A percentile compares a stretch with the other conserved stretches of the same genome.
Conservation (phyloP, 2,797 vertebrate genomes). For the Platyrinchus mystaceus region DNA sequence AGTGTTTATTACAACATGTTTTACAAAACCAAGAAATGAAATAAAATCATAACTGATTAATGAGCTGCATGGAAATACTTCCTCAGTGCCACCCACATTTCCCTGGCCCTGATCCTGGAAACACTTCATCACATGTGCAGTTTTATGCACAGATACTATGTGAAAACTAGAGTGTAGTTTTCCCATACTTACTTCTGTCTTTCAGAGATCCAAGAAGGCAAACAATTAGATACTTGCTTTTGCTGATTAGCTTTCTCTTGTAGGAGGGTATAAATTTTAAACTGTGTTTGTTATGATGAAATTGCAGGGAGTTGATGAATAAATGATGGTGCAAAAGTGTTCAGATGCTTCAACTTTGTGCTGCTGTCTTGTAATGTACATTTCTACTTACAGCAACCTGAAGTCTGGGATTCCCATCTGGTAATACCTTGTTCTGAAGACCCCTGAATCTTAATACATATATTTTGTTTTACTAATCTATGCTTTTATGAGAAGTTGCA, state of each 20-base stretch:
- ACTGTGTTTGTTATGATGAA: background rate
- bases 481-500: background rate
- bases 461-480: background rate
- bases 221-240: background rate
- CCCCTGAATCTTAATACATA: background rate
- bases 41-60: conserved; percentile 64
- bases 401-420: background rate
- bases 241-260: background rate
- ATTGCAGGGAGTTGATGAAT: background rate
- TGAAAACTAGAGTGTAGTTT: conserved; percentile 54
- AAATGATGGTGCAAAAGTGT: background rate
- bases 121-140: conserved; percentile 60
- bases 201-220: conserved; percentile 6
- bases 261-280: background rate
- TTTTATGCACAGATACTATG: conserved; percentile 51
- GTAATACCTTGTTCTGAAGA: background rate
- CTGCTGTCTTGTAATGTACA: background rate
- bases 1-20: conserved; percentile 59
- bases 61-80: conserved; percentile 64
- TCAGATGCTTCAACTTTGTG: background rate
- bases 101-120: conserved; percentile 66
- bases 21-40: conserved; percentile 54
- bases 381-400: background rate
- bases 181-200: conserved; percentile 41
- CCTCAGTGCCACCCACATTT: conserved; percentile 67